Evolutionary conservation across 2,888 invertebrate genomes (phyloP), one percentile per base, ranked within the genome.

Genomic region (Leucoma salicis): DNA sequence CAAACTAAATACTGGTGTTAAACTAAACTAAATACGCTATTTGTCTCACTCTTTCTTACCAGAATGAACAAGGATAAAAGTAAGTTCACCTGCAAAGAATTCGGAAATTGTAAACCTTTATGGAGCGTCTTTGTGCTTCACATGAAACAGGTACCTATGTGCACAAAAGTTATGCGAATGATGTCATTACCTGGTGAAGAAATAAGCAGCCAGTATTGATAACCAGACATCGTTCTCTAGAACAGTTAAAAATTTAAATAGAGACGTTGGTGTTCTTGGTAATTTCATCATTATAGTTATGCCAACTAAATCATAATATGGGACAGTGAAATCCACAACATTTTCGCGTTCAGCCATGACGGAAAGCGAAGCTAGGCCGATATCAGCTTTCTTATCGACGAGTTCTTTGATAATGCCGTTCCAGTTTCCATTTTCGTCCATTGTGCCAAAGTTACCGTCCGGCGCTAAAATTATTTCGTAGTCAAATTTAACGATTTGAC

Each of bases 301-400:
- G 0, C 99, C 99, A 0, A 99, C 99, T 54, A 99, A 91, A 86
- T 99, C 99, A 80, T 99, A 99, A 78, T 97, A 99, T 0, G 99
- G 99, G 0, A 99, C 97, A 0, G 99, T 99, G 76, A 99, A 99
- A 82, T 99, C 99, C 1, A 99, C 97, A 0, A 98, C 97, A 69
- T 96, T 97, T 82, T 98, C 98, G 25, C 99, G 90, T 63, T 99
- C 99, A 0, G 99, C 98, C 97, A 98, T 99, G 0, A 99, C 98
- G 0, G 98, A 97, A 73, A 99, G 91, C 0, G 98, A 96, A 1
- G 97, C 97, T 6, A 99, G 80, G 0, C 96, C 98, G 56, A 99
- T 97, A 73, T 99, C 99, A 0, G 98, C 99, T 62, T 93, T 92
- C 90, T 96, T 95, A 63, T 95, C 95, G 40, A 95, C 92, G 14